Evolutionary conservation across 1,140 invertebrate species (phyloP).

Genomic region (Platyura marginata): DNA sequence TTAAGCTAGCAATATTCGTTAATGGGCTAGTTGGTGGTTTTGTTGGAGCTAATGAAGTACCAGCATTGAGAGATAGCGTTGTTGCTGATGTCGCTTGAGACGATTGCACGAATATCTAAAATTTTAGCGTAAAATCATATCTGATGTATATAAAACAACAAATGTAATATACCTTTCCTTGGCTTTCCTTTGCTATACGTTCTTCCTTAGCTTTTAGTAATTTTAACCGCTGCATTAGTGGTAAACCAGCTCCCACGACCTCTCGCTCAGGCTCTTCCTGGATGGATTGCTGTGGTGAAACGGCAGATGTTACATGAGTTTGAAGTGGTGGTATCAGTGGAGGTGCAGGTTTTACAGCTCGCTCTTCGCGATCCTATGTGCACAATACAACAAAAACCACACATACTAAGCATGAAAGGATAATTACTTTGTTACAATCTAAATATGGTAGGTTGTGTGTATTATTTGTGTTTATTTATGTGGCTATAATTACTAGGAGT

Average conservation of each 20-base stretch:
- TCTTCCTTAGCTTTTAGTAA: slow-evolving; percentile 66
- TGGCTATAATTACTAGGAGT: no score
- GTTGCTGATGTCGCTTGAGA: background rate
- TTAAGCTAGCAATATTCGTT: background rate
- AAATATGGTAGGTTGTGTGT: no score
- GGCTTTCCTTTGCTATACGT: slow-evolving; percentile 26
- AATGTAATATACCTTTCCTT: slow-evolving; percentile 6
- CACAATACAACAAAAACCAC: background rate
- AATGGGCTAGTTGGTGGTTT: background rate
- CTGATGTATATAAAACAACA: background rate
- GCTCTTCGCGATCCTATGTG: slow-evolving; percentile 34
- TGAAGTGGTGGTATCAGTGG: slow-evolving; percentile 26
- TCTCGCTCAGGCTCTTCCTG: slow-evolving; percentile 29
- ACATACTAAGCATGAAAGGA: no score
- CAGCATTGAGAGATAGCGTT: background rate
- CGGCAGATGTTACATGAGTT: slow-evolving; percentile 23
- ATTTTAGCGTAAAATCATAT: background rate
- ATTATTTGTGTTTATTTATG: no score
- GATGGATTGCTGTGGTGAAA: slow-evolving; percentile 23
- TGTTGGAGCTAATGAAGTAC: background rate
- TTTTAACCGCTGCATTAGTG: slow-evolving; percentile 57
- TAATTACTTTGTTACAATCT: no score
- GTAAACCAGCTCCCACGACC: slow-evolving; percentile 49
- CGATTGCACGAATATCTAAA: background rate
- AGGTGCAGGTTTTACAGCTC: slow-evolving; percentile 30